Evolutionary conservation across 2,113 vertebrate species (phyloP), one percentile per base, ranked within the genome.

Genomic region (Nesogale talazaci): DNA sequence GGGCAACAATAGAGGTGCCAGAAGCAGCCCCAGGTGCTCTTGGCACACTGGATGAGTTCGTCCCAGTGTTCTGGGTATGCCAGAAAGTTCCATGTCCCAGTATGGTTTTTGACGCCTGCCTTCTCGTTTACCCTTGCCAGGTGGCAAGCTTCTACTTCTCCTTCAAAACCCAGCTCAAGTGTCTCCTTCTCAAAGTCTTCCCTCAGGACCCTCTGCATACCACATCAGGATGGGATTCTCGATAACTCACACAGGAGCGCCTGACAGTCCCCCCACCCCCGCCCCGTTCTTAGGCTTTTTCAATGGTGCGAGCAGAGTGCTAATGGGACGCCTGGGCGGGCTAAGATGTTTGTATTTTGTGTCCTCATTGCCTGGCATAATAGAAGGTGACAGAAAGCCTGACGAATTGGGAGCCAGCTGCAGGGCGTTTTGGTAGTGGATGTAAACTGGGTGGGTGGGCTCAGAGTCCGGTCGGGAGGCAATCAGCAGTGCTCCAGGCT

Each of bases 101-200:
- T 1, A 27, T 65, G 22, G 23, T 29, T 65, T 29, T 65, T 65
- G 1, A 87, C 23, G 17, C n/a, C 38, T 86, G 89, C 36, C 36
- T 52, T 77, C n/a, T 82, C 38, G 31, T 65, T 89, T 36, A 19
- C 38, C 40, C 69, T 95, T 94, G 84, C 83, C 34, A 86, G 76
- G 23, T 89, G 84, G 65, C 83, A 72, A 91, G 94, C 76, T 93
- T 34, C 63, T 84, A 36, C 74, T 91, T 72, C 81, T 86, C 70
- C 78, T 91, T 91, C 78, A 89, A 82, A 88, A 85, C n/a, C 63
- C 63, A 82, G 84, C 78, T 91, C 42, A 70, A 78, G 89, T 63
- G 67, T 38, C 77, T 19, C 15, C 31, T 36, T 61, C 27, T 78
- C 88, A 56, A 80, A 69, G 40, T 83, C 42, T 42, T 4, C 59